Evolutionary conservation across 2,888 invertebrate species (phyloP).

Genomic region (Digitonthophagus gazella): DNA sequence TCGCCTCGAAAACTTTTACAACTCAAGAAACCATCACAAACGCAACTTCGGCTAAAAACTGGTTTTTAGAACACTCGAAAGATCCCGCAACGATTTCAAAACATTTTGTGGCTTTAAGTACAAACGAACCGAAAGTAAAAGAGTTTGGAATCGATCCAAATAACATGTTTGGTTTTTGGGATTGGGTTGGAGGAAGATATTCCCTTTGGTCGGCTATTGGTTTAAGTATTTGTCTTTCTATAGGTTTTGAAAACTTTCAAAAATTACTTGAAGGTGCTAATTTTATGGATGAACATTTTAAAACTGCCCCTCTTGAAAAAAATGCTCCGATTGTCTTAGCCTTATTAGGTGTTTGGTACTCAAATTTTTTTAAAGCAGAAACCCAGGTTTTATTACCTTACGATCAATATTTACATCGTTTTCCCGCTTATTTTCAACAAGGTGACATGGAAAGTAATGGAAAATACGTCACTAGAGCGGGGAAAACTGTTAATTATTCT

Average conservation of each 20-base stretch:
- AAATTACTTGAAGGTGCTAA: conserved; percentile 87
- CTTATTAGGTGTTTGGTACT: conserved; percentile 89
- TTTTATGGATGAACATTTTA: conserved; percentile 93
- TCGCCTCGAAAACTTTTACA: conserved; percentile 99
- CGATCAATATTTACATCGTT: conserved; percentile 97
- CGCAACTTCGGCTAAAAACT: conserved; percentile 94
- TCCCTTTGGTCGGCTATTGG: conserved; percentile 99
- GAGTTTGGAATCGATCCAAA: conserved; percentile 95
- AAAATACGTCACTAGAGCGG: conserved; percentile 80
- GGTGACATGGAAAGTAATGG: conserved; percentile 99
- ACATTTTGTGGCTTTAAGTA: conserved; percentile 98
- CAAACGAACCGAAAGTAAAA: conserved; percentile 90
- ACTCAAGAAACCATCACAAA: conserved; percentile 99
- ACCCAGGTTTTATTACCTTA: conserved; percentile 96
- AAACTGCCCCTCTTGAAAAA: conserved; percentile 78
- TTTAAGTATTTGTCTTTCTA: conserved; percentile 86
- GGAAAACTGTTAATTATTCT: conserved; percentile 57
- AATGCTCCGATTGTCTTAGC: conserved; percentile 94
- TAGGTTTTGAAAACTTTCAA: conserved; percentile 95
- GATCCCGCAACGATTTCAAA: conserved; percentile 83
- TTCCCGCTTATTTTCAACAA: conserved; percentile 99
- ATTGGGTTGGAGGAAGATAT: conserved; percentile 98
- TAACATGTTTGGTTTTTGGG: conserved; percentile 99
- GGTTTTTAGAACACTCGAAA: conserved; percentile 86
- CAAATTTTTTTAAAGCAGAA: conserved; percentile 92